phyloP scores from a whole-genome alignment of 2,888 invertebrate genomes.

The Tribolium freemani region DNA sequence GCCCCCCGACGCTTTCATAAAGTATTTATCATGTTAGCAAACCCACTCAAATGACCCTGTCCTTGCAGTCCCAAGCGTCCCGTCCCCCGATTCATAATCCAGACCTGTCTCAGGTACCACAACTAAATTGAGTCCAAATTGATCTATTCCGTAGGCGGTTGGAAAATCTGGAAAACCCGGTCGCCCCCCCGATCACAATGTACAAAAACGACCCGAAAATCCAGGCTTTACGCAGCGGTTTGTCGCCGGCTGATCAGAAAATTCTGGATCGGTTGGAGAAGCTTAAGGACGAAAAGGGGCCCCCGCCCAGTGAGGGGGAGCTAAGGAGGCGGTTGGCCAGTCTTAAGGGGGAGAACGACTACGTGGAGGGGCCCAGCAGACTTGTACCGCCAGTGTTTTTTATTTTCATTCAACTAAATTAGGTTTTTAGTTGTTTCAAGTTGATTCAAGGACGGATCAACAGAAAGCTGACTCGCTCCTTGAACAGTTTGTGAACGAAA shows the following conservation, averaged over 20 bases:
- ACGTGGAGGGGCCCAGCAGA: conserved; percentile 63
- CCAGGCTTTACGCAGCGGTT: conserved; percentile 64
- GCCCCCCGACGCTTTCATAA: conserved; percentile 74
- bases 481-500: conserved; percentile 68
- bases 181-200: conserved; percentile 71
- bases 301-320: conserved; percentile 75
- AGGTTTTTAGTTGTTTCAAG: conserved; percentile 66
- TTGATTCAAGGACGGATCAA: conserved; percentile 77
- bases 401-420: not conserved
- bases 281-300: conserved; percentile 73
- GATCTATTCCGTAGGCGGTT: conserved; percentile 64
- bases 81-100: conserved; percentile 20
- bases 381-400: conserved; percentile 45
- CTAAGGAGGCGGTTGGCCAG: conserved; percentile 76
- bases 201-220: conserved; percentile 68
- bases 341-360: conserved; percentile 74
- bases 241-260: conserved; percentile 72
- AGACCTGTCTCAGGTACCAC: conserved; percentile 27
- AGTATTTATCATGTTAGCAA: conserved; percentile 64
- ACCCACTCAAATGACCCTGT: not conserved
- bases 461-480: conserved; percentile 82
- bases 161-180: conserved; percentile 71
- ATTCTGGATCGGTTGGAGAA: conserved; percentile 78
- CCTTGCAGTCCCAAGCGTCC: not conserved
- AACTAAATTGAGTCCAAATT: not conserved